Evolutionary conservation across 2,888 invertebrate species (phyloP).

Genomic region (Troides oblongomaculatus): DNA sequence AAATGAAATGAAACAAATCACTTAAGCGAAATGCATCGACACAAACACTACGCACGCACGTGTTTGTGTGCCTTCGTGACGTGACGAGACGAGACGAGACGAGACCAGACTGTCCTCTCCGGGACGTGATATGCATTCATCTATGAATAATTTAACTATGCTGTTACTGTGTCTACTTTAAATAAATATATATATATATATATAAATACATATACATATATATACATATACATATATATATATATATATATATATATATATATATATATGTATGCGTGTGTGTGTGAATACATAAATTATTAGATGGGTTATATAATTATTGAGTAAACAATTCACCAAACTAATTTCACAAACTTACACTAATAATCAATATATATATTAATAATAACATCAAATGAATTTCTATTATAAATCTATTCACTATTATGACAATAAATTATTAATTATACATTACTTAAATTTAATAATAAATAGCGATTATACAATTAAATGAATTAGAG

Average conservation of each 20-base stretch:
- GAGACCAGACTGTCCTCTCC: slow-evolving; percentile 2
- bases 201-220: too few relatives aligned
- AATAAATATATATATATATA: too few relatives aligned
- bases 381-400: slow-evolving; percentile 76
- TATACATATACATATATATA: too few relatives aligned
- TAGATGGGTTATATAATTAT: slow-evolving; percentile 52
- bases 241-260: too few relatives aligned
- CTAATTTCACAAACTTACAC: slow-evolving; percentile 72
- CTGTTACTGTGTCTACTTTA: slow-evolving; percentile 46
- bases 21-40: slow-evolving; percentile 71
- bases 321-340: slow-evolving; percentile 62
- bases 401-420: slow-evolving; percentile 70
- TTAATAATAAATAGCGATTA: slow-evolving; percentile 78
- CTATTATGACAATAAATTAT: slow-evolving; percentile 77
- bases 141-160: slow-evolving; percentile 73
- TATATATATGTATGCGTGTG: too few relatives aligned
- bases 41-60: slow-evolving; percentile 44
- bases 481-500: slow-evolving; percentile 72
- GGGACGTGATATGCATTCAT: slow-evolving; percentile 66
- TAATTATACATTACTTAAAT: slow-evolving; percentile 76
- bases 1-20: slow-evolving; percentile 55
- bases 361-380: slow-evolving; percentile 71
- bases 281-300: slow-evolving; percentile 61
- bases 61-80: neutral
- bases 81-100: neutral